These are phyloP conservation scores for Formicarius rufipectus DNA, from an alignment of 2,113 vertebrate species.

Conservation along the genomic window DNA sequence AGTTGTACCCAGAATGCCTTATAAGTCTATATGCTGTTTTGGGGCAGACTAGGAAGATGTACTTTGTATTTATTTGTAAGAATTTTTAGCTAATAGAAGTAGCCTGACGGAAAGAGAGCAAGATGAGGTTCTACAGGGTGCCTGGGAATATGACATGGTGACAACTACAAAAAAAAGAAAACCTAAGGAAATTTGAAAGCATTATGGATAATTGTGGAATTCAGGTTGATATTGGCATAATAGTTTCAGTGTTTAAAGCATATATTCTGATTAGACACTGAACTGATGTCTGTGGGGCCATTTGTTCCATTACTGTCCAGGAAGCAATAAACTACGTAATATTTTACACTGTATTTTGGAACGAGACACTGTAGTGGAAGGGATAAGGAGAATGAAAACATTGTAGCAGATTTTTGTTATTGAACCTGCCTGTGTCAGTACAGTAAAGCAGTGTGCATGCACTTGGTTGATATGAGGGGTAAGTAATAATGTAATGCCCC, in stretches of 20 bases:
- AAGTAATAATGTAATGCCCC: background rate
- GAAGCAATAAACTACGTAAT: slow-evolving; percentile 45
- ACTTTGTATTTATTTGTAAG: background rate
- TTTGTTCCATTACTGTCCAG: slow-evolving; percentile 35
- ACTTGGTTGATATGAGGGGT: background rate
- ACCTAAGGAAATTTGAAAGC: slow-evolving; percentile 8
- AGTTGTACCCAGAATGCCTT: background rate
- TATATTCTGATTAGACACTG: slow-evolving; percentile 12
- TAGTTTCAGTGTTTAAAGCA: slow-evolving; percentile 68
- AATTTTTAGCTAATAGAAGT: background rate
- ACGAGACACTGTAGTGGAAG: background rate
- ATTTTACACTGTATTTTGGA: slow-evolving; percentile 49
- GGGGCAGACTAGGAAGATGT: background rate
- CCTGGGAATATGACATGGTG: background rate
- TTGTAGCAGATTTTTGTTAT: background rate
- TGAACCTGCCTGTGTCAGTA: background rate
- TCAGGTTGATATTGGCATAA: slow-evolving; percentile 48
- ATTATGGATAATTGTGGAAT: slow-evolving; percentile 43
- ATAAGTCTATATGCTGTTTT: background rate
- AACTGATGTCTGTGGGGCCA: background rate
- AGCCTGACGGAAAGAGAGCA: background rate
- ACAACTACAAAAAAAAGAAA: slow-evolving; percentile 15
- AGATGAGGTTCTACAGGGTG: background rate
- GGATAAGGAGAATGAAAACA: background rate
- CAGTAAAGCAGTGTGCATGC: background rate